Conservation (phyloP, 2,797 vertebrate species). For the Gallinago stenura region DNA sequence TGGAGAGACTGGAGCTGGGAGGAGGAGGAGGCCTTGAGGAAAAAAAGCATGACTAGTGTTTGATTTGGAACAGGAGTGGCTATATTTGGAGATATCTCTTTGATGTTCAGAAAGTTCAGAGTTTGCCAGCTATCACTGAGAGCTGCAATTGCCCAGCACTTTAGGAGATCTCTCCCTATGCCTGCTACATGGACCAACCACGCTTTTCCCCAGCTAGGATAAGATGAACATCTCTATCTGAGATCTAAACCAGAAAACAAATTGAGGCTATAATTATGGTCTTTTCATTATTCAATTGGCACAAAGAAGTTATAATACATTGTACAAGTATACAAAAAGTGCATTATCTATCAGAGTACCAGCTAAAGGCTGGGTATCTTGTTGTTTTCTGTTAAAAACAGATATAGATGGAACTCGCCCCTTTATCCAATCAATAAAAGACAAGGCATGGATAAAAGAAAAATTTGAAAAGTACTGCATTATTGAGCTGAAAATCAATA, state of each 20-base stretch:
- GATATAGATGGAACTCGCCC: background rate
- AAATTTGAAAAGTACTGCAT: background rate
- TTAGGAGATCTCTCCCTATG: background rate
- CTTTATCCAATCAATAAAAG: background rate
- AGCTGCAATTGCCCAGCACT: background rate
- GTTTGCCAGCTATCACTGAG: background rate
- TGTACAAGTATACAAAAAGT: conserved; percentile 1
- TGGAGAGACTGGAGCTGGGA: background rate
- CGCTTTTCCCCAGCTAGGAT: background rate
- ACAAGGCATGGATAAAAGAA: background rate
- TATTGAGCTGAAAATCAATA: conserved; percentile 22
- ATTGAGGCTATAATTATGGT: background rate
- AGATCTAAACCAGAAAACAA: background rate
- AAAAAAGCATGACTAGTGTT: background rate
- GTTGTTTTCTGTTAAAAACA: background rate
- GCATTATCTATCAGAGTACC: background rate
- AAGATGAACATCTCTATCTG: background rate
- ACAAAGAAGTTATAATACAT: background rate
- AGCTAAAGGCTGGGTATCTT: background rate
- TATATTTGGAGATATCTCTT: background rate
- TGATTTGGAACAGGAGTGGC: background rate
- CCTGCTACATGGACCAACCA: background rate
- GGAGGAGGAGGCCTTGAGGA: background rate
- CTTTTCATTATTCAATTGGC: background rate
- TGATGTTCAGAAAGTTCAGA: background rate